Conservation (phyloP, 2,888 invertebrate species). For the Boloria selene region DNA sequence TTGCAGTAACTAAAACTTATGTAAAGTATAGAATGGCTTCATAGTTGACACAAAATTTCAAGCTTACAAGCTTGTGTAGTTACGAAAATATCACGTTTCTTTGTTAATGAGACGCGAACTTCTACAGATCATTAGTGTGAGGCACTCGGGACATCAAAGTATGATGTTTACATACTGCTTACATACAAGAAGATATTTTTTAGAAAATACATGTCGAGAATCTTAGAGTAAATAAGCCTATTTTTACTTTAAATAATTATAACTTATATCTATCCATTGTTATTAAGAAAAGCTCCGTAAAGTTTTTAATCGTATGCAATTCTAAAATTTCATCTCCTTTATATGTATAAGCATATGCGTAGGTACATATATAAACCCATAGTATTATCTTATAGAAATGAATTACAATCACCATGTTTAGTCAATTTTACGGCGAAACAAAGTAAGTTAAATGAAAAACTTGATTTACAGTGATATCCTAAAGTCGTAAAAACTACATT, state of each 20-base stretch:
- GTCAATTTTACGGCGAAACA: too few species aligned
- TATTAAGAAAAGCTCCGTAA: too few species aligned
- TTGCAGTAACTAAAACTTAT: not conserved
- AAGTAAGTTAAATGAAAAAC: too few species aligned
- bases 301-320: too few species aligned
- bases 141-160: slow-evolving; percentile 34
- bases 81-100: slow-evolving; percentile 25
- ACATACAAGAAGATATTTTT: not conserved
- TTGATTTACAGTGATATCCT: too few species aligned
- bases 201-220: not conserved
- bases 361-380: too few species aligned
- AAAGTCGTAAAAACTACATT: too few species aligned
- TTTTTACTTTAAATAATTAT: not conserved
- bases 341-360: too few species aligned
- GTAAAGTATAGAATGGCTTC: not conserved
- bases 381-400: too few species aligned
- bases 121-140: slow-evolving; percentile 37
- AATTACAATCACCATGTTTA: too few species aligned
- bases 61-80: slow-evolving; percentile 14
- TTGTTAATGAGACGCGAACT: slow-evolving; percentile 31
- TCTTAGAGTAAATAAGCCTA: not conserved
- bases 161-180: slow-evolving; percentile 8
- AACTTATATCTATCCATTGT: too few species aligned
- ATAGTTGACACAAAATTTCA: slow-evolving; percentile 5
- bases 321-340: too few species aligned